These are phyloP conservation scores for Scrobipalpa atriplicella DNA, from an alignment of 2,888 invertebrate species.

Conservation along the genomic window DNA sequence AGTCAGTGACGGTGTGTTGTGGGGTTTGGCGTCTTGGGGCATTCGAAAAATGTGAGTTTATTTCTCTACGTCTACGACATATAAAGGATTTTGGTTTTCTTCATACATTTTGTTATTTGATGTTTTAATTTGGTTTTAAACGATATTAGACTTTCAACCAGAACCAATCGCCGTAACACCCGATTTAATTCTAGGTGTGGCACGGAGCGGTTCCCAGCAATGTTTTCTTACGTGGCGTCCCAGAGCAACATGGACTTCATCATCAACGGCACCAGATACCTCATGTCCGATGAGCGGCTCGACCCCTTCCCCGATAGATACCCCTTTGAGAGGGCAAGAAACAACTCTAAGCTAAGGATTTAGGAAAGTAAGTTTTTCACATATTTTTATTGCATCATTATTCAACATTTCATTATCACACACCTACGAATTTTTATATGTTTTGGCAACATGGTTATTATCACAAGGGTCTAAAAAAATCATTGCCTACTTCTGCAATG, in stretches of 20 bases:
- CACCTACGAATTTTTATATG: no score
- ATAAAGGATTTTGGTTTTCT: no score
- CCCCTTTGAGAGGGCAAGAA: not conserved
- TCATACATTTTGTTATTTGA: no score
- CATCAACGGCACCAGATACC: conserved; percentile 52
- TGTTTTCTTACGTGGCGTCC: conserved; percentile 66
- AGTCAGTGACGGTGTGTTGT: conserved; percentile 71
- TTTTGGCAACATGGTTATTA: not conserved
- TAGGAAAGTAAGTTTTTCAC: not conserved
- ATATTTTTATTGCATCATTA: not conserved
- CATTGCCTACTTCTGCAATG: not conserved
- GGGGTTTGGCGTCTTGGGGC: conserved; percentile 77
- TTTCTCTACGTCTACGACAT: no score
- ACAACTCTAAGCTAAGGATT: not conserved
- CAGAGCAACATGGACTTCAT: conserved; percentile 63
- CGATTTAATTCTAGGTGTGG: conserved; percentile 56
- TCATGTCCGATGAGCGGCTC: conserved; percentile 62
- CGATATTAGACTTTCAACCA: no score
- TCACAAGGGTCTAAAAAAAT: not conserved
- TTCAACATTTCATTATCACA: no score
- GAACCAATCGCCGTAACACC: no score
- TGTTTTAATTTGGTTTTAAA: no score
- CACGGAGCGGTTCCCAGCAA: conserved; percentile 68
- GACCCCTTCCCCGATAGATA: conserved; percentile 54
- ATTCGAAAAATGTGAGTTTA: conserved; percentile 68